A percentile compares a stretch with the other conserved stretches of the same genome.
These are phyloP conservation scores for Bergia puertoricense DNA, from an alignment of 92 coral and sea anemone species.

Conservation along the genomic window DNA sequence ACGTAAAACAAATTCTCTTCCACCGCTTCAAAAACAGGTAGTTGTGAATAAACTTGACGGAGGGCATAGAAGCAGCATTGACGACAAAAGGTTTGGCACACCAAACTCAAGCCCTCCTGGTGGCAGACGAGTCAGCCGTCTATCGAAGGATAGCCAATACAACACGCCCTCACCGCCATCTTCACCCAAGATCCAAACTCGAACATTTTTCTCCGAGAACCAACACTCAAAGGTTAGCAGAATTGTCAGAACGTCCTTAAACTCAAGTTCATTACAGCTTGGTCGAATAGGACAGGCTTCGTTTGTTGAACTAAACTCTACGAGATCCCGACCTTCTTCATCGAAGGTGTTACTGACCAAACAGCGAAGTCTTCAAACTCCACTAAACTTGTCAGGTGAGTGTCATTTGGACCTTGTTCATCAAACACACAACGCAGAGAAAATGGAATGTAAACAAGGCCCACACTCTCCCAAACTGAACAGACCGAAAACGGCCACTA, in stretches of 20 bases:
- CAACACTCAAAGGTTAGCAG: background rate
- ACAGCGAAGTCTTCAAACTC: slow-evolving; percentile 26
- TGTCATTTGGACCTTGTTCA: slow-evolving; percentile 5
- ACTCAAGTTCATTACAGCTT: background rate
- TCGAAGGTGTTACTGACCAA: background rate
- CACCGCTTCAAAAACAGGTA: slow-evolving; percentile 9
- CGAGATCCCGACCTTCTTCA: background rate
- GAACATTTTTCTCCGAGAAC: background rate
- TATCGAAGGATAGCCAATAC: background rate
- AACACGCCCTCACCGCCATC: slow-evolving; percentile 12
- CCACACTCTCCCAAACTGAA: slow-evolving; percentile 5
- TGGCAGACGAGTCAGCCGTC: background rate
- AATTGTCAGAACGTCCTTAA: background rate
- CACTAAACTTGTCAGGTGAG: background rate
- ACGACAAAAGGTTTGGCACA: background rate
- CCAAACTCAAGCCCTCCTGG: slow-evolving; percentile 5
- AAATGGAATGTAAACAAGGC: slow-evolving; percentile 10
- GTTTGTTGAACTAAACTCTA: background rate
- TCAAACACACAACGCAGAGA: slow-evolving; percentile 15
- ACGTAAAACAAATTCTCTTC: slow-evolving; percentile 16
- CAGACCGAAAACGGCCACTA: slow-evolving; percentile 17
- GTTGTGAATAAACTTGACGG: background rate
- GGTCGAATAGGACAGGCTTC: background rate
- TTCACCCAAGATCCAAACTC: slow-evolving; percentile 13
- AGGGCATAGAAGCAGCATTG: background rate